Evolutionary conservation across 2,797 vertebrate species (phyloP).

Genomic region (Craterocephalus amniculus): DNA sequence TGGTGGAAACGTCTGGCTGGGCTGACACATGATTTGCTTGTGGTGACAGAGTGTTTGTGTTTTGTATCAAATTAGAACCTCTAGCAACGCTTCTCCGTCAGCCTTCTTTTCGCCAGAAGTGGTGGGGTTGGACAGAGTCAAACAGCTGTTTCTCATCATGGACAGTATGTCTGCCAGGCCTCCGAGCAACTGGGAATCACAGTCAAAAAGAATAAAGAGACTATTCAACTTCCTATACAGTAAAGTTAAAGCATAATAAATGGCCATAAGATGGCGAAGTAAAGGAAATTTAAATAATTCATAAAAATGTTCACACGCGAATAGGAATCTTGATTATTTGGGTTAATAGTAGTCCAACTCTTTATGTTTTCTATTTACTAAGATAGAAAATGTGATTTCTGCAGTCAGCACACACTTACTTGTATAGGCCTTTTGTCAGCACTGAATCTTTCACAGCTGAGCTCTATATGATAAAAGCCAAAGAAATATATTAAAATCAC

Average conservation of each 20-base stretch:
- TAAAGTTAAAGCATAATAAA: constrained; percentile 14
- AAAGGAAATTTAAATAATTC: constrained; percentile 19
- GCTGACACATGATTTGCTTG: not conserved
- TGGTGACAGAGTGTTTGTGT: constrained; percentile 3
- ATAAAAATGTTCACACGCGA: not conserved
- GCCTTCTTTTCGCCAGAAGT: constrained; percentile 7
- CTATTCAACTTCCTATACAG: constrained; percentile 16
- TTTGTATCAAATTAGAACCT: constrained; percentile 63
- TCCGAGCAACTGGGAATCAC: constrained; percentile 50
- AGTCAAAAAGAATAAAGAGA: constrained; percentile 37
- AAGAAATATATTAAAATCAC: not conserved
- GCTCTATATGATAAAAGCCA: constrained; percentile 52
- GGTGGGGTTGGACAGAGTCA: constrained; percentile 53
- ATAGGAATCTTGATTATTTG: not conserved
- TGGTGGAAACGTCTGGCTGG: not conserved
- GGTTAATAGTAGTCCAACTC: not conserved
- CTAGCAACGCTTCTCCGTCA: constrained; percentile 64
- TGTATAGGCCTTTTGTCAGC: not conserved
- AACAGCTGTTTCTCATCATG: constrained; percentile 77
- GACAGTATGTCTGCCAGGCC: constrained; percentile 65
- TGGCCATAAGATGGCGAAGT: not conserved
- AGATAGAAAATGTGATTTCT: not conserved
- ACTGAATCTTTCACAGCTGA: constrained; percentile 62
- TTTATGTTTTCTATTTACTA: not conserved
- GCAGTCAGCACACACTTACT: constrained; percentile 47